A percentile compares a stretch with the other conserved stretches of the same genome.
Evolutionary conservation across 2,888 invertebrate genomes (phyloP).

Genomic region (Torymus tubicola): DNA sequence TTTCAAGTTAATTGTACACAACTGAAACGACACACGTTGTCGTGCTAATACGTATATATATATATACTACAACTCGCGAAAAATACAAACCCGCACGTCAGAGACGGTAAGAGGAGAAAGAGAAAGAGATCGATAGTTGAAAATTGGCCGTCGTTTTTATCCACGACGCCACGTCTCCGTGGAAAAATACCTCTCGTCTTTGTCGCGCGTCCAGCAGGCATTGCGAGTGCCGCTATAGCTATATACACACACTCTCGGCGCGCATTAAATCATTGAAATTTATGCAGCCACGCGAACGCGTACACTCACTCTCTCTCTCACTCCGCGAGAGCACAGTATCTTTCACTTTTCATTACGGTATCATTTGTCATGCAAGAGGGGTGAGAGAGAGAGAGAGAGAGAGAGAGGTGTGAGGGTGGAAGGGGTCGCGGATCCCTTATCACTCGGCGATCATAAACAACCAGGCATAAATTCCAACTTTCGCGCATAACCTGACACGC

Average conservation of each 20-base stretch:
- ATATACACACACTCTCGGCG: constrained; percentile 58
- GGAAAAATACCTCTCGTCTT: constrained; percentile 54
- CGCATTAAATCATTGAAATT: constrained; percentile 77
- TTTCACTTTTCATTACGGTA: constrained; percentile 77
- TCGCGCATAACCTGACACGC: constrained; percentile 74
- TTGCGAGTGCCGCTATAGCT: constrained; percentile 69
- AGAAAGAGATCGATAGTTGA: constrained; percentile 22
- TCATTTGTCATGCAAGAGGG: constrained; percentile 73
- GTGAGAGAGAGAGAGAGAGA: constrained; percentile 57
- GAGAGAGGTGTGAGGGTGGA: background rate
- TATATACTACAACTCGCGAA: too few relatives aligned
- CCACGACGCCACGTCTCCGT: background rate
- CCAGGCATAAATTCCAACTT: constrained; percentile 76
- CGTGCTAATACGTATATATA: too few relatives aligned
- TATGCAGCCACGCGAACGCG: constrained; percentile 70
- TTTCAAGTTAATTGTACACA: constrained; percentile 29
- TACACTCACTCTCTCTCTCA: constrained; percentile 53
- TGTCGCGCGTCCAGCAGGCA: constrained; percentile 59
- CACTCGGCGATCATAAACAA: constrained; percentile 76
- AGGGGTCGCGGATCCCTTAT: constrained; percentile 74
- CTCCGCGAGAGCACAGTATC: constrained; percentile 71
- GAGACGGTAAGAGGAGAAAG: too few relatives aligned
- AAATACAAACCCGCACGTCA: too few relatives aligned
- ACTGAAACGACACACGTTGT: background rate
- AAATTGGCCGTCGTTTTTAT: background rate